Percentiles rank a stretch among this genome's conserved stretches.
Conservation (phyloP, 2,113 vertebrate genomes). For the Hippocampus zosterae region DNA sequence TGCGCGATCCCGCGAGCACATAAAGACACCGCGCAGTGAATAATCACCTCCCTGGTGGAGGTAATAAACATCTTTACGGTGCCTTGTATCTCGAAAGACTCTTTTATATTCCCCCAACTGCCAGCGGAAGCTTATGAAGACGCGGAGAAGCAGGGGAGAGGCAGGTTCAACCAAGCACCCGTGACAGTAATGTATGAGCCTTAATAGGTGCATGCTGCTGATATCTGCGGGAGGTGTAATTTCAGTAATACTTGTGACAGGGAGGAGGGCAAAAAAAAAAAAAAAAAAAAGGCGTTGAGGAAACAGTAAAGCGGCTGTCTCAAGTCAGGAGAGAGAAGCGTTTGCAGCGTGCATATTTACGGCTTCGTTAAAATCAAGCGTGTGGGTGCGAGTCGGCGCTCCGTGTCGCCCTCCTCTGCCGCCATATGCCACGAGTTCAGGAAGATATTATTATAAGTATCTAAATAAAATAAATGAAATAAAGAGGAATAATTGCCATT, state of each 20-base stretch:
- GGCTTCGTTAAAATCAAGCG: constrained; percentile 57
- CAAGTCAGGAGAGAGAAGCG: constrained; percentile 56
- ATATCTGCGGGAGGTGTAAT: constrained; percentile 65
- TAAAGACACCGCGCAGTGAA: background rate
- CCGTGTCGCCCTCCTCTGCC: constrained; percentile 51
- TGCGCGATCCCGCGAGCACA: background rate
- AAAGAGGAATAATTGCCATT: constrained; percentile 71
- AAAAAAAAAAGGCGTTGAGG: constrained; percentile 56
- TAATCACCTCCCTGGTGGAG: constrained; percentile 6
- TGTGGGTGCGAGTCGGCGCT: constrained; percentile 68
- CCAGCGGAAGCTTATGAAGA: constrained; percentile 57
- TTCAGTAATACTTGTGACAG: constrained; percentile 62
- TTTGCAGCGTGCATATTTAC: constrained; percentile 66
- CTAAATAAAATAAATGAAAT: constrained; percentile 8
- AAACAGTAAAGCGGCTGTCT: constrained; percentile 63
- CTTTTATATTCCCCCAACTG: constrained; percentile 53
- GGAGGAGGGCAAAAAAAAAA: constrained; percentile 43
- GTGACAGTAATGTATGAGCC: constrained; percentile 69
- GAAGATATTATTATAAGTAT: constrained; percentile 43
- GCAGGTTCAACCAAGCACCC: constrained; percentile 60
- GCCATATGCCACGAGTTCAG: constrained; percentile 44
- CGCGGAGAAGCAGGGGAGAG: constrained; percentile 55
- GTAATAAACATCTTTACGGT: constrained; percentile 52
- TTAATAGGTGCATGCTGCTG: constrained; percentile 67
- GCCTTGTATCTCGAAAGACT: constrained; percentile 42